phyloP scores from a whole-genome alignment of 2,113 vertebrate species.

The Melanerpes formicivorus region DNA sequence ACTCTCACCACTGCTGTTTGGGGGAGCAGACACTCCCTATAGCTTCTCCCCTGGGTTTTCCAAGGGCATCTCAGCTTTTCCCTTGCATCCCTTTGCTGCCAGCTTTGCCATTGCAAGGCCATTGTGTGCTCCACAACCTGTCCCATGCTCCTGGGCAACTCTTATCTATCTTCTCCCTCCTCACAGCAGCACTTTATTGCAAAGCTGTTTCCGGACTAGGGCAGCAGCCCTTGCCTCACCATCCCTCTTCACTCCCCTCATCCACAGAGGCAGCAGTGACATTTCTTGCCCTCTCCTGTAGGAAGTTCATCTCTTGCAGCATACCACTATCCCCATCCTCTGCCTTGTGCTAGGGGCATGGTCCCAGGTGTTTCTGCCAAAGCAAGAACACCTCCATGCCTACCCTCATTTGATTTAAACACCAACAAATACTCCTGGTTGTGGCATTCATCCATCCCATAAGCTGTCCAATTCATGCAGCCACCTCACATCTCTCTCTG shows the following conservation, averaged over 20 bases:
- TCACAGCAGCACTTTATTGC: not conserved
- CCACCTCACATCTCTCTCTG: not conserved
- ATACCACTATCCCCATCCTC: not conserved
- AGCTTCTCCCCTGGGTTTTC: not conserved
- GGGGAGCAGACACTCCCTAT: not conserved
- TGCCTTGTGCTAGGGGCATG: not conserved
- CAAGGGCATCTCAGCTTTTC: not conserved
- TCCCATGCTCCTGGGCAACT: not conserved
- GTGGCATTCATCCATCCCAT: not conserved
- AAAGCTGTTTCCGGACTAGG: not conserved
- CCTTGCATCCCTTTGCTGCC: not conserved
- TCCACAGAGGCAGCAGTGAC: not conserved
- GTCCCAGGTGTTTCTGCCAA: not conserved
- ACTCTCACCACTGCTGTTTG: fast-evolving
- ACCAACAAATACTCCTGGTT: not conserved
- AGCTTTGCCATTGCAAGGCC: not conserved
- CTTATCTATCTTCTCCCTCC: not conserved
- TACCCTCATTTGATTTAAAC: constrained; percentile 2
- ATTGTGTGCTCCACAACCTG: not conserved
- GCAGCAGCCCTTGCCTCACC: not conserved
- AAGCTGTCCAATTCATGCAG: not conserved
- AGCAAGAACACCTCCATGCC: not conserved
- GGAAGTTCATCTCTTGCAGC: not conserved
- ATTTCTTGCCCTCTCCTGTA: not conserved
- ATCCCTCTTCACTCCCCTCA: not conserved